phyloP scores from a whole-genome alignment of 2,113 vertebrate genomes.

The Calonectris borealis region DNA sequence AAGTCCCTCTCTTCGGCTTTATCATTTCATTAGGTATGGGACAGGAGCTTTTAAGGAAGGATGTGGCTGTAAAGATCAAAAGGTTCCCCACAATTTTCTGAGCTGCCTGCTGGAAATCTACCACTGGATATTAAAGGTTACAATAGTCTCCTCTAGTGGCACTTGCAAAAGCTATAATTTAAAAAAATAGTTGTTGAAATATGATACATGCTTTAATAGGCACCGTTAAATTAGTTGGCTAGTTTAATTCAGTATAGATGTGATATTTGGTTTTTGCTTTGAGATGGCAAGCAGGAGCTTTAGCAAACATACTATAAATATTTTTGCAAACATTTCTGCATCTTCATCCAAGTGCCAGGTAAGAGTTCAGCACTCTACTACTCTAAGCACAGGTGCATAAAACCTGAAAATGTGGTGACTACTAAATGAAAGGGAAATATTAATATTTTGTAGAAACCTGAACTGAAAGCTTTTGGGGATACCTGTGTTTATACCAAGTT shows the following conservation, averaged over 20 bases:
- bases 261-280: neutral
- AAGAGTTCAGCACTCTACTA: neutral
- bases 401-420: neutral
- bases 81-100: neutral
- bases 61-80: neutral
- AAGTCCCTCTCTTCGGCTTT: neutral
- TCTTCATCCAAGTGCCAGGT: neutral
- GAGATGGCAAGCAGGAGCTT: neutral
- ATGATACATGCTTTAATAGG: neutral
- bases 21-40: neutral
- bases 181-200: neutral
- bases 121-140: neutral
- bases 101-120: neutral
- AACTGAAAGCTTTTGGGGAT: neutral
- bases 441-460: neutral
- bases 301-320: neutral
- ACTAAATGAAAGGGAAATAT: neutral
- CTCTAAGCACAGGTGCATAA: neutral
- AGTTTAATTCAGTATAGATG: neutral
- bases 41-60: neutral
- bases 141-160: neutral
- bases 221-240: neutral
- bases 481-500: neutral
- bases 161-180: neutral
- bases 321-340: neutral